These are phyloP conservation scores for Sinohyriopsis cumingii DNA, from an alignment of 2,888 invertebrate species.

Conservation along the genomic window DNA sequence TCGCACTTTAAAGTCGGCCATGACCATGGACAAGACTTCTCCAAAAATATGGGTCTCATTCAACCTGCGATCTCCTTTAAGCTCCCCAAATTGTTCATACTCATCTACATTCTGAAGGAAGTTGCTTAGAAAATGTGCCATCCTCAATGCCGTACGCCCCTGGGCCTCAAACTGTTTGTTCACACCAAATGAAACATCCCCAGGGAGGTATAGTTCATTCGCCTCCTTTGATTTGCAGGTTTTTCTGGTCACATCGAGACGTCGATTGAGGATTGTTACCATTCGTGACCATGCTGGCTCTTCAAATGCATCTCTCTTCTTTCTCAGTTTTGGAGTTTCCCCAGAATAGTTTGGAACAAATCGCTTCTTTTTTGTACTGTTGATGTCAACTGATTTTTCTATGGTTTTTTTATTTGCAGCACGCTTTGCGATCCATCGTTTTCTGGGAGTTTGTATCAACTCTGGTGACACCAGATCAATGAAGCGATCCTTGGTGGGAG, in stretches of 20 bases:
- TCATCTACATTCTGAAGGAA: conserved; percentile 82
- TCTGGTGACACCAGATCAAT: conserved; percentile 12
- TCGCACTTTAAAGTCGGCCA: conserved; percentile 94
- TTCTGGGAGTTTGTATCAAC: conserved; percentile 16
- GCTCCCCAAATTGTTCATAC: conserved; percentile 70
- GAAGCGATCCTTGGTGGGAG: conserved; percentile 20
- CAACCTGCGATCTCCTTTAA: conserved; percentile 67
- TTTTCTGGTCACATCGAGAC: conserved; percentile 45
- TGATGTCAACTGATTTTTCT: conserved; percentile 10
- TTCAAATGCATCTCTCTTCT: conserved; percentile 63
- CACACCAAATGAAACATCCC: conserved; percentile 89
- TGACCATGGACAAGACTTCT: conserved; percentile 90
- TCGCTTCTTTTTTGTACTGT: conserved; percentile 12
- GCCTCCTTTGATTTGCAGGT: conserved; percentile 55
- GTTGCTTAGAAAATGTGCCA: conserved; percentile 96
- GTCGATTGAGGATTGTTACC: conserved; percentile 48
- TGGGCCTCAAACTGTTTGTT: conserved; percentile 92
- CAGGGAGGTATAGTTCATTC: conserved; percentile 75
- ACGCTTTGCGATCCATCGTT: conserved; percentile 21
- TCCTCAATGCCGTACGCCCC: conserved; percentile 95
- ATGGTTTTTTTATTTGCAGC: conserved; percentile 16
- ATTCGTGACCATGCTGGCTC: conserved; percentile 50
- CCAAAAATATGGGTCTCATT: conserved; percentile 92
- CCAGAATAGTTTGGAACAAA: conserved; percentile 39
- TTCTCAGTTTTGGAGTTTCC: conserved; percentile 31